A percentile compares a stretch with the other conserved stretches of the same genome.
phyloP scores from a whole-genome alignment of 2,797 vertebrate species.

The Mergus octosetaceus region DNA sequence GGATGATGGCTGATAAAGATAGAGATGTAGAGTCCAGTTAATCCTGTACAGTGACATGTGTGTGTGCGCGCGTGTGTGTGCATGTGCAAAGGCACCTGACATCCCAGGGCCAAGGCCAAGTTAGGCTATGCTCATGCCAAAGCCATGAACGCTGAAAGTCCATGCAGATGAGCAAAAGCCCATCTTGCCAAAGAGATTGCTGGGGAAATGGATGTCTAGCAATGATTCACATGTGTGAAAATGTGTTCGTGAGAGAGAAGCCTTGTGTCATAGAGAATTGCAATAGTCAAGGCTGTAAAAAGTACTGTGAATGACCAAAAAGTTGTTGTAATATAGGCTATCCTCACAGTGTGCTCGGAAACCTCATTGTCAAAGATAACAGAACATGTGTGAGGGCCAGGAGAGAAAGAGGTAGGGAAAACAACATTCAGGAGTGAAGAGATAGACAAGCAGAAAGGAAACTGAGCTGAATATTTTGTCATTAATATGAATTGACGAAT shows the following conservation, averaged over 20 bases:
- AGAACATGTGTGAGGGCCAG: not conserved
- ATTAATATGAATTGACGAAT: not conserved
- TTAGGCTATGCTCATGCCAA: not conserved
- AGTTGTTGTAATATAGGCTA: not conserved
- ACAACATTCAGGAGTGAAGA: not conserved
- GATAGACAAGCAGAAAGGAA: not conserved
- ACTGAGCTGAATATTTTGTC: not conserved
- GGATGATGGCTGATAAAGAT: not conserved
- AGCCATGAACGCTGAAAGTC: not conserved
- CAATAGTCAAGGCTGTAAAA: not conserved
- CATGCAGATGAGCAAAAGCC: not conserved
- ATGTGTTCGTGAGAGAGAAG: not conserved
- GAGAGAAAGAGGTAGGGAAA: not conserved
- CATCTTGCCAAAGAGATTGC: not conserved
- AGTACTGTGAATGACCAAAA: not conserved
- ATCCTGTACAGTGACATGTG: not conserved
- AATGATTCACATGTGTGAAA: not conserved
- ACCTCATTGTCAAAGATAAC: not conserved
- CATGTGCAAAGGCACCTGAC: not conserved
- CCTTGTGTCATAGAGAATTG: not conserved
- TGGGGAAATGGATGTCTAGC: not conserved
- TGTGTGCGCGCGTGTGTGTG: not conserved
- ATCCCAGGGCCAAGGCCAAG: not conserved
- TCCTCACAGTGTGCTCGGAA: not conserved
- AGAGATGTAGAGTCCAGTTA: not conserved